Evolutionary conservation across 2,797 vertebrate species (phyloP).

Genomic region (Macropodus opercularis): DNA sequence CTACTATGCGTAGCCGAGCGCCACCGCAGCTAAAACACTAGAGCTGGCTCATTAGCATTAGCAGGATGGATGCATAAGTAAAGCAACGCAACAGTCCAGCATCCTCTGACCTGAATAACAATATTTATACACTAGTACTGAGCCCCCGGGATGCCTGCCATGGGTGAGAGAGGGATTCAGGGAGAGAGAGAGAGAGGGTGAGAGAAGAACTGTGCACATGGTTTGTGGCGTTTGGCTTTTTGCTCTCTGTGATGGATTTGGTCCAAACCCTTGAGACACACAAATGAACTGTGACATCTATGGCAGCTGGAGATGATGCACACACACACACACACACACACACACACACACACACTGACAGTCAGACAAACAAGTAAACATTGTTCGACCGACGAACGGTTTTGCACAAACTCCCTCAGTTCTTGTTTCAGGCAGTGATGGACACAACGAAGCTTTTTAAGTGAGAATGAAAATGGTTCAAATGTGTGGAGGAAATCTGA

Average conservation of each 20-base stretch:
- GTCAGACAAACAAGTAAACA: constrained; percentile 12
- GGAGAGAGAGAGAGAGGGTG: constrained; percentile 23
- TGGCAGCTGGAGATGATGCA: constrained; percentile 73
- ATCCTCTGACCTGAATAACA: constrained; percentile 69
- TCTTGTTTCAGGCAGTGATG: too few species aligned
- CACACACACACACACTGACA: constrained; percentile 15
- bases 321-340: background rate
- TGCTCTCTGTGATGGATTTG: constrained; percentile 74
- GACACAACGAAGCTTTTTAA: too few species aligned
- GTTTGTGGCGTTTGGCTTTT: constrained; percentile 70
- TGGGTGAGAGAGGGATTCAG: constrained; percentile 10
- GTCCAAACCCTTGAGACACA: constrained; percentile 73
- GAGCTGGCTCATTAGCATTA: constrained; percentile 23
- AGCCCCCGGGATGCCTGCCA: constrained; percentile 38
- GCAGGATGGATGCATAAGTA: constrained; percentile 37
- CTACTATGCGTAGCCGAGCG: too few species aligned
- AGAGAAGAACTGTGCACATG: constrained; percentile 49
- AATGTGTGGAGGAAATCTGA: too few species aligned
- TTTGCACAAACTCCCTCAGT: too few species aligned
- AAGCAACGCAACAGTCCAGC: constrained; percentile 56
- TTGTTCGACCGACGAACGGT: too few species aligned
- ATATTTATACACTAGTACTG: constrained; percentile 57
- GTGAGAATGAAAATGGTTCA: too few species aligned
- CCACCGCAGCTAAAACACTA: constrained; percentile 10
- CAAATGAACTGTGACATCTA: constrained; percentile 76